phyloP scores from a whole-genome alignment of 2,113 vertebrate genomes.

The Ictalurus furcatus region DNA sequence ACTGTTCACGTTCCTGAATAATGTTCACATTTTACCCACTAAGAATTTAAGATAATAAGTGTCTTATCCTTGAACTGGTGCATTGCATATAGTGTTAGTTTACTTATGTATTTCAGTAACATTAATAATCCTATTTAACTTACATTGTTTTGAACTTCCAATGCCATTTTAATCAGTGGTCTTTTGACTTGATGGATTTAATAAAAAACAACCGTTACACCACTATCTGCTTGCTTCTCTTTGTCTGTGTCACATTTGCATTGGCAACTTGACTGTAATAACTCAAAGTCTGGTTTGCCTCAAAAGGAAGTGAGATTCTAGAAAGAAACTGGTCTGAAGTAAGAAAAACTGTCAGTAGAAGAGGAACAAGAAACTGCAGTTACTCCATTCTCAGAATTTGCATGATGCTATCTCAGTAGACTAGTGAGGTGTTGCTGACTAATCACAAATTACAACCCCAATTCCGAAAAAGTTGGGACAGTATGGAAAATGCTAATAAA shows the following conservation, averaged over 20 bases:
- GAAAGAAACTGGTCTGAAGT: constrained; percentile 39
- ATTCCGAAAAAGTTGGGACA: too few species aligned
- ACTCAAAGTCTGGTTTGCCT: constrained; percentile 9
- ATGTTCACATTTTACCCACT: not conserved
- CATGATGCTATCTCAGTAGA: constrained; percentile 7
- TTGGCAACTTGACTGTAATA: constrained; percentile 19
- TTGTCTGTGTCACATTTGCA: constrained; percentile 27
- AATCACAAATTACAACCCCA: not conserved
- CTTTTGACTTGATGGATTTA: not conserved
- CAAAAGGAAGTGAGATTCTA: constrained; percentile 40
- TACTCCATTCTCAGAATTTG: constrained; percentile 29
- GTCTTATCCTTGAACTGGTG: not conserved
- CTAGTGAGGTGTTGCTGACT: not conserved
- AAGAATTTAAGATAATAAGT: not conserved
- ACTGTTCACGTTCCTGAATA: not conserved
- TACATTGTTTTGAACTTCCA: not conserved
- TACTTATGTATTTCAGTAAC: not conserved
- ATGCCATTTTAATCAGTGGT: constrained; percentile 24
- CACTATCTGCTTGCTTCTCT: constrained; percentile 31
- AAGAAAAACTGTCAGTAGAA: constrained; percentile 40
- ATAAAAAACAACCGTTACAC: constrained; percentile 33
- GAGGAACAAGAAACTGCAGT: constrained; percentile 42
- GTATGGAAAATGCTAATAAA: too few species aligned
- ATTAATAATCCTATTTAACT: not conserved
- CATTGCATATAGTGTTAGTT: not conserved